A percentile compares a stretch with the other conserved stretches of the same genome.
Evolutionary conservation across 2,113 vertebrate species (phyloP).

Genomic region (Pollachius pollachius): DNA sequence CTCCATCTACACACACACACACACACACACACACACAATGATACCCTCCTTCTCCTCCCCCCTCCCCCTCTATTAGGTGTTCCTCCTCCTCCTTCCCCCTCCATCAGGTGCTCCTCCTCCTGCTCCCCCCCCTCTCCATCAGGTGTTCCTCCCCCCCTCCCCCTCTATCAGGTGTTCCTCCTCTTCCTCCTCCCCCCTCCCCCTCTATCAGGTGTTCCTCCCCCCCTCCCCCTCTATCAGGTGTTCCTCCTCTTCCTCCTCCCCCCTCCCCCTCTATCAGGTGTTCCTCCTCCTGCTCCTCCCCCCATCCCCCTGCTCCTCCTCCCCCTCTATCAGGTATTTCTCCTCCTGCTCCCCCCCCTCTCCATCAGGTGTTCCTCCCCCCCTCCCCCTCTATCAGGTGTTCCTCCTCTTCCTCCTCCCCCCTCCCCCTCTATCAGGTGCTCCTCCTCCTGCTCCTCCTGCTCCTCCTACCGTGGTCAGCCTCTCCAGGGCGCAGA

Average conservation of each 20-base stretch:
- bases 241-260: too few relatives aligned
- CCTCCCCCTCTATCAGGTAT: too few relatives aligned
- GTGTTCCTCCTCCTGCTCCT: too few relatives aligned
- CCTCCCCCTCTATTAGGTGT: too few relatives aligned
- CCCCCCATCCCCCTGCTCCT: too few relatives aligned
- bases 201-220: conserved; percentile 52
- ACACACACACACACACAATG: background rate
- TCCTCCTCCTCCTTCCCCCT: background rate
- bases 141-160: too few relatives aligned
- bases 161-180: background rate
- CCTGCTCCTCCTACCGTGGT: conserved; percentile 80
- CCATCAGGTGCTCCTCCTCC: background rate
- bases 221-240: background rate
- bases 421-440: conserved; percentile 51
- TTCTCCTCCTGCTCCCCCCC: too few relatives aligned
- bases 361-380: background rate
- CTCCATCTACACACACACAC: conserved; percentile 1
- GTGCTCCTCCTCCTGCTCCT: background rate
- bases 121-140: background rate
- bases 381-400: background rate
- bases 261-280: conserved; percentile 52
- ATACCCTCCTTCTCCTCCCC: background rate
- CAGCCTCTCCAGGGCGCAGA: conserved; percentile 91
- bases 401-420: too few relatives aligned
- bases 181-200: too few relatives aligned